Conservation (phyloP, 2,888 invertebrate genomes). For the Agelastica alni region DNA sequence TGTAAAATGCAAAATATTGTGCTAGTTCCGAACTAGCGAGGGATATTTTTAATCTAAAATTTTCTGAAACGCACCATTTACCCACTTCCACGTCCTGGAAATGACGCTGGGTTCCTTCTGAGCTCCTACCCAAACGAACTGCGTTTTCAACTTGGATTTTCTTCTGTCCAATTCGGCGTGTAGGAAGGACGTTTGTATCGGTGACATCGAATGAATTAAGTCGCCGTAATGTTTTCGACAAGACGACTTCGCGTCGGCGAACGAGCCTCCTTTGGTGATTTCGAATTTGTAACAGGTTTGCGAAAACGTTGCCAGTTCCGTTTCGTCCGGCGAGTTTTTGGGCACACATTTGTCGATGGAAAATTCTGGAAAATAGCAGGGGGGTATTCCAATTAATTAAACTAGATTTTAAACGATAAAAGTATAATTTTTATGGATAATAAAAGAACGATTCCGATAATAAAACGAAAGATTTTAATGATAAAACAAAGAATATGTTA, state of each 20-base stretch:
- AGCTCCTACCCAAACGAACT: slow-evolving; percentile 90
- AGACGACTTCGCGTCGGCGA: slow-evolving; percentile 77
- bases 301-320: slow-evolving; percentile 81
- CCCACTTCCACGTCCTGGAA: slow-evolving; percentile 87
- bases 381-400: neutral
- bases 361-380: slow-evolving; percentile 67
- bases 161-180: slow-evolving; percentile 80
- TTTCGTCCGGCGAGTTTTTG: slow-evolving; percentile 74
- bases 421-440: neutral
- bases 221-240: slow-evolving; percentile 73
- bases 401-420: neutral
- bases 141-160: slow-evolving; percentile 79
- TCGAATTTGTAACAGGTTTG: slow-evolving; percentile 89
- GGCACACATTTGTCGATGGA: slow-evolving; percentile 83
- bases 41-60: no score
- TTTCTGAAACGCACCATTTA: slow-evolving; percentile 69
- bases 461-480: no score
- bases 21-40: no score
- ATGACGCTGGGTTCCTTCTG: slow-evolving; percentile 84
- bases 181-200: slow-evolving; percentile 66
- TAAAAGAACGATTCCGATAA: neutral
- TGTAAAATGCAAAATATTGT: no score
- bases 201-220: slow-evolving; percentile 67
- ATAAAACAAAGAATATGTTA: no score
- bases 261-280: slow-evolving; percentile 79